Percentiles rank a stretch among this genome's conserved stretches.
Evolutionary conservation across 2,113 vertebrate genomes (phyloP).

Genomic region (Sakesphorus luctuosus): DNA sequence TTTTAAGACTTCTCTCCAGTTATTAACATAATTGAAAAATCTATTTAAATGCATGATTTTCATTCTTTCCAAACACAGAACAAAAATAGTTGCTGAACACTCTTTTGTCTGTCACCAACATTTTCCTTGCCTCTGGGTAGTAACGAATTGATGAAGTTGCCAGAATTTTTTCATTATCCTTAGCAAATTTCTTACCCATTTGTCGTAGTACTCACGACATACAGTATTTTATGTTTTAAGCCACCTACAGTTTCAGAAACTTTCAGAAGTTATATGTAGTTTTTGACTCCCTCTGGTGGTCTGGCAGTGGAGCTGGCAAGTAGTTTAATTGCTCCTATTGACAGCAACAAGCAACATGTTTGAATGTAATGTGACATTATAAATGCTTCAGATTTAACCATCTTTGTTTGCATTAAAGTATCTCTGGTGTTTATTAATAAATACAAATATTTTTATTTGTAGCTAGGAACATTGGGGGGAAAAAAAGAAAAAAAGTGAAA

Average conservation of each 20-base stretch:
- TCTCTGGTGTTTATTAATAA: not conserved
- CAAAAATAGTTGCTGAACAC: not conserved
- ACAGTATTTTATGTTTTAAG: not conserved
- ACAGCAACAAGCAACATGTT: not conserved
- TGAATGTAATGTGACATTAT: not conserved
- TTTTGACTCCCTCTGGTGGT: conserved; percentile 60
- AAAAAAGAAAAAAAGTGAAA: not conserved
- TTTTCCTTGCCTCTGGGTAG: not conserved
- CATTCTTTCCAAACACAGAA: not conserved
- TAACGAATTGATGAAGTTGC: not conserved
- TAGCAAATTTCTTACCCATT: not conserved
- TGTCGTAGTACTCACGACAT: not conserved
- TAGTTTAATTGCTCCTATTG: not conserved
- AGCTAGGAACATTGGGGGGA: not conserved
- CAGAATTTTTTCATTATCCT: not conserved
- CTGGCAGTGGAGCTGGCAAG: not conserved
- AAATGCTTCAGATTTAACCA: not conserved
- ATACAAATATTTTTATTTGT: not conserved
- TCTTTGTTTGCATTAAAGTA: not conserved
- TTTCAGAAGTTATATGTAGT: not conserved
- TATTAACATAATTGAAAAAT: not conserved
- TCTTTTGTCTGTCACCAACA: not conserved
- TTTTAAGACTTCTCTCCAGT: not conserved
- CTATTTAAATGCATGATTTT: not conserved
- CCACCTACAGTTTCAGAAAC: not conserved